A percentile compares a stretch with the other conserved stretches of the same genome.
Conservation (phyloP, 1,140 invertebrate genomes). For the Drosophila parabipectinata region DNA sequence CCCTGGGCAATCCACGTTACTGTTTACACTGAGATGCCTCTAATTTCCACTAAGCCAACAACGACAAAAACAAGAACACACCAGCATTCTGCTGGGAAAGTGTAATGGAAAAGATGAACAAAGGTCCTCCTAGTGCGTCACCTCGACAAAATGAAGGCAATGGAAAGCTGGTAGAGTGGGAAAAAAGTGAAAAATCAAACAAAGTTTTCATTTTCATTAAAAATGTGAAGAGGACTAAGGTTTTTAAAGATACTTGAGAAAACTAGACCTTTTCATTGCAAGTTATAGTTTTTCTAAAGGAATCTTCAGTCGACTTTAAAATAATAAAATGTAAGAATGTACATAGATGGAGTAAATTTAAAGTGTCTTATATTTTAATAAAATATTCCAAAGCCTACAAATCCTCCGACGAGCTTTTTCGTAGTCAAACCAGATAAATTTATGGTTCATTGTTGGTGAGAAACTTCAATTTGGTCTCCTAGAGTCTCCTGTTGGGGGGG, state of each 20-base stretch:
- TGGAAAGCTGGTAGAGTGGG: conserved; percentile 14
- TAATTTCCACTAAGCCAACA: conserved; percentile 61
- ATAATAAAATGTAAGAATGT: too few species aligned
- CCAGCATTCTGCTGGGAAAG: conserved; percentile 30
- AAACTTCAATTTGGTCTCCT: conserved; percentile 32
- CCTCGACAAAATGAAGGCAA: conserved; percentile 25
- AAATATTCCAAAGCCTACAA: neutral
- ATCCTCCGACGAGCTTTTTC: too few species aligned
- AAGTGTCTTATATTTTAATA: neutral
- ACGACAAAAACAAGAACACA: conserved; percentile 27
- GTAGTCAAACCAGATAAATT: conserved; percentile 30
- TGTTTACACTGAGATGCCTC: conserved; percentile 60
- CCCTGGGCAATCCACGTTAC: conserved; percentile 58
- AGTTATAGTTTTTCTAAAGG: too few species aligned
- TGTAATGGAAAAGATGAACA: conserved; percentile 52
- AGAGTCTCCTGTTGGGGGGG: neutral
- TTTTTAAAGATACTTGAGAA: too few species aligned
- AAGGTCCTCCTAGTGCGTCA: conserved; percentile 57
- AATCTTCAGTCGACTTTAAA: too few species aligned
- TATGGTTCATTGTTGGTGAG: conserved; percentile 33
- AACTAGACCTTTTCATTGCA: too few species aligned
- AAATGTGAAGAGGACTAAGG: too few species aligned
- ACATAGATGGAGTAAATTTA: neutral
- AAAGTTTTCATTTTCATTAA: neutral
- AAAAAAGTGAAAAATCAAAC: neutral